phyloP scores from a whole-genome alignment of 2,797 vertebrate genomes.

The Leptodactylus fallax region DNA sequence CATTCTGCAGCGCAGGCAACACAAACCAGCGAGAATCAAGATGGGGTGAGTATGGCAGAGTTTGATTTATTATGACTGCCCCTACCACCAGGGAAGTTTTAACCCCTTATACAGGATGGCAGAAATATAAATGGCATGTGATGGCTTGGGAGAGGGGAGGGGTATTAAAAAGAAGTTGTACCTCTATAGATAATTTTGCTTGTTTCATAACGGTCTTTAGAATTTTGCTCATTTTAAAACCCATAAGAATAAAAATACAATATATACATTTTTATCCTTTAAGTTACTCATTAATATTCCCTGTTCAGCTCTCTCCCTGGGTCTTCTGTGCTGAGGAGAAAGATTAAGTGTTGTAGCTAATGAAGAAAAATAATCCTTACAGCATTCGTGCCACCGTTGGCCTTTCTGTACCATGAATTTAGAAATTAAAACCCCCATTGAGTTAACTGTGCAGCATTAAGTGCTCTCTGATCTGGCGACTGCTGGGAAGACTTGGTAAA shows the following conservation, averaged over 20 bases:
- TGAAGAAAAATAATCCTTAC: conserved; percentile 19
- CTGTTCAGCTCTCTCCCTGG: background rate
- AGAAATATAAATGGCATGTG: too few species aligned
- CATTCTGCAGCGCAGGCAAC: too few species aligned
- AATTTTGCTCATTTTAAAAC: too few species aligned
- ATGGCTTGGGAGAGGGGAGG: too few species aligned
- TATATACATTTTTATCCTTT: background rate
- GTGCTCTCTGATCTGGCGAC: background rate
- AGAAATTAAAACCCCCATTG: conserved; percentile 9
- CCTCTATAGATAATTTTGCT: too few species aligned
- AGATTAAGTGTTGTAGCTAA: conserved; percentile 21
- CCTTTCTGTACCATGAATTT: background rate
- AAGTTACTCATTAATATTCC: background rate
- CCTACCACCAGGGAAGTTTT: too few species aligned
- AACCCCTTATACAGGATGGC: too few species aligned
- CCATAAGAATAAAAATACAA: background rate
- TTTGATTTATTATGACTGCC: too few species aligned
- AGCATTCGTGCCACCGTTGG: background rate
- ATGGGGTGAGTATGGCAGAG: too few species aligned
- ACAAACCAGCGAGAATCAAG: too few species aligned
- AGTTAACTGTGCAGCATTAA: background rate
- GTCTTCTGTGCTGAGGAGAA: background rate
- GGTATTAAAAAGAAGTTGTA: too few species aligned
- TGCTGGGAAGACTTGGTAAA: background rate
- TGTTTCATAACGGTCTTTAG: too few species aligned